Base-by-base conservation (phyloP, 2,113 vertebrate species). In the Agelaius phoeniceus region DNA sequence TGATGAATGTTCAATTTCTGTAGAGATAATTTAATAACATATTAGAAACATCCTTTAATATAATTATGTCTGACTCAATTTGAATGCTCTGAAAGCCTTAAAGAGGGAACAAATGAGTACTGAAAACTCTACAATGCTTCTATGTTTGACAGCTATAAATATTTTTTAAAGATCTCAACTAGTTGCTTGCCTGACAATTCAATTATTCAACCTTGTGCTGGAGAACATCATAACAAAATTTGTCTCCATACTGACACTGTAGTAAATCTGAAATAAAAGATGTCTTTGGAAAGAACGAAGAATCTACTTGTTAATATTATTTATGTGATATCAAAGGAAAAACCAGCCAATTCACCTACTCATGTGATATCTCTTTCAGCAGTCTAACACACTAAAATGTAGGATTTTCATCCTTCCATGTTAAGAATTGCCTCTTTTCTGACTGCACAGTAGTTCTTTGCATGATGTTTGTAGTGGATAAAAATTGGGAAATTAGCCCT, bases 1-100 rank as follows among this genome's bases (percentile, higher is more conserved):
- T 93, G 90, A 89, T 63, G 55, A 77, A 92, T 95, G 79, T 67
- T 85, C 75, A 48, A 35, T 88, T 94, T 94, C 68, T 86, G 37
- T 54, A 30, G 75, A 71, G 79, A 83, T 89, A 90, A 80, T 95
- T 83, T 31, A 96, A 76, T 74, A 96, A 88, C 7, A 10, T 90
- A 77, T 80, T 90, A 90, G 72, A 93, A 91, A 84, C 87, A 86
- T 93, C 61, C 87, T 93, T 97, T 96, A 84, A 85, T 80, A 88
- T 93, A 94, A 88, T 91, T 74, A 83, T 84, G 61, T 71, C n/a
- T 86, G 52, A 16, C 61, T 84, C n/a, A 12, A 71, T 91, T 92
- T 91, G 79, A 90, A 65, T 90, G 63, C 59, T 92, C 75, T 91
- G 85, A 80, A 95, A 91, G 57, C 33, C 35, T 74, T 84, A 84